Base-by-base conservation (phyloP, 1,140 invertebrate species). In the Drosophila quadrilineata region DNA sequence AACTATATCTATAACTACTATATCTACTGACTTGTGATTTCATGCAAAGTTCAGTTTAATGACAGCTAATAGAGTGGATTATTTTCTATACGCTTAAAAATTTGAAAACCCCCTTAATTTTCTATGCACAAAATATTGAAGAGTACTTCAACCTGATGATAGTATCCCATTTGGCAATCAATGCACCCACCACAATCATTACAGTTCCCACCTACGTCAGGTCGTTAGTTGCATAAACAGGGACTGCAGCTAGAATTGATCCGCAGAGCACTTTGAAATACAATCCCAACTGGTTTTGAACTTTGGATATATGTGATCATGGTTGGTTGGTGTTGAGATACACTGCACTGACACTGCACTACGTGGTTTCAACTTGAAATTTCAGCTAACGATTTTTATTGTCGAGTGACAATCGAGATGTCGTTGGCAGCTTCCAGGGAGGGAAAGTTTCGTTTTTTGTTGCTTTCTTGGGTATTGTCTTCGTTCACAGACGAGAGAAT, bases 391-490 rank as follows among this genome's bases (percentile, higher is more conserved):
- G 31, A 40, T 62, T 56, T n/a, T 43, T 19, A 40, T 40, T 63
- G 53, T 33, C 53, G 16, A 35, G 36, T 28, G 50, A 54, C 50
- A 54, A 29, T 31, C 17, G 50, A 35, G 22, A 17, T 9, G n/a
- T n/a, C n/a, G n/a, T n/a, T n/a, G n/a, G n/a, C 22, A 53, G n/a
- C 40, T 43, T 22, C 40, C 22, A 35, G 14, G 29, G 17, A 19
- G 64, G 16, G 64, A 67, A 67, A 67, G 64, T 67, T 65, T 28
- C 9, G 3, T 24, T 19, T 63, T 56, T 56, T 28, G 24, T 33
- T 45, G 26, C 3, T 28, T 40, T 29, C 29, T 40, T n/a, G n/a
- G 12, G 10, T 33, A 9, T 21, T 16, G 43, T 29, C 12, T 10
- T 31, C 50, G 29, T 21, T 40, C 52, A 43, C 52, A 54, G 3